A percentile compares a stretch with the other conserved stretches of the same genome.
Evolutionary conservation across 2,888 invertebrate species (phyloP).

Genomic region (Drosophila neonasuta): DNA sequence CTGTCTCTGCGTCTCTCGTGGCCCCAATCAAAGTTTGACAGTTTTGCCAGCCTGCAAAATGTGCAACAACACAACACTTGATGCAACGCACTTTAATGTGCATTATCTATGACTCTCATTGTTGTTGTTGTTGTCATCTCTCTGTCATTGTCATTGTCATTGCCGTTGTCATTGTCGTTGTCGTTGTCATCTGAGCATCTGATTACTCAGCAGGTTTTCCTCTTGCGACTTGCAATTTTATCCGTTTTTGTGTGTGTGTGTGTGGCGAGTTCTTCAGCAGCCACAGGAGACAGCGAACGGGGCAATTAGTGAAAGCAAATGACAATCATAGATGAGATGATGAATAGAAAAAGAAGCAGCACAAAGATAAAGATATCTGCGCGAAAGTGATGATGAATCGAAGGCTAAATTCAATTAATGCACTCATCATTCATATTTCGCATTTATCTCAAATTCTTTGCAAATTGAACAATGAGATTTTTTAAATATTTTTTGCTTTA

Average conservation of each 20-base stretch:
- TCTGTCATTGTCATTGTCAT: constrained; percentile 9
- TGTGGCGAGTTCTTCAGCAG: not conserved
- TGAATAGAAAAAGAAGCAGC: not conserved
- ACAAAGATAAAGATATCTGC: not conserved
- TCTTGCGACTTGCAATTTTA: not conserved
- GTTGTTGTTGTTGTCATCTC: not conserved
- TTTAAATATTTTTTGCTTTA: too few relatives aligned
- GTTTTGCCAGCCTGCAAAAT: constrained; percentile 52
- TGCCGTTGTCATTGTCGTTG: constrained; percentile 12
- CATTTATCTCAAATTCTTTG: not conserved
- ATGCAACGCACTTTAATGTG: constrained; percentile 18
- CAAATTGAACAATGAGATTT: too few relatives aligned
- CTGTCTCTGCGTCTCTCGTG: not conserved
- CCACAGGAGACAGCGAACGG: constrained; percentile 1
- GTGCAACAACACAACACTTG: constrained; percentile 36
- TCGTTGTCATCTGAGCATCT: constrained; percentile 42
- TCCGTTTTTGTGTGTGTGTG: not conserved
- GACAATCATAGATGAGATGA: not conserved
- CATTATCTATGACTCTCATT: constrained; percentile 5
- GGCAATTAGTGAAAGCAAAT: not conserved
- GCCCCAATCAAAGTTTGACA: constrained; percentile 29
- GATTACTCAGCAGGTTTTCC: constrained; percentile 69
- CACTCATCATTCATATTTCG: not conserved
- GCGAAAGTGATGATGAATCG: not conserved
- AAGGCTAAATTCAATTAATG: not conserved